Base-by-base conservation (phyloP, 2,113 vertebrate genomes). In the Siniperca chuatsi region DNA sequence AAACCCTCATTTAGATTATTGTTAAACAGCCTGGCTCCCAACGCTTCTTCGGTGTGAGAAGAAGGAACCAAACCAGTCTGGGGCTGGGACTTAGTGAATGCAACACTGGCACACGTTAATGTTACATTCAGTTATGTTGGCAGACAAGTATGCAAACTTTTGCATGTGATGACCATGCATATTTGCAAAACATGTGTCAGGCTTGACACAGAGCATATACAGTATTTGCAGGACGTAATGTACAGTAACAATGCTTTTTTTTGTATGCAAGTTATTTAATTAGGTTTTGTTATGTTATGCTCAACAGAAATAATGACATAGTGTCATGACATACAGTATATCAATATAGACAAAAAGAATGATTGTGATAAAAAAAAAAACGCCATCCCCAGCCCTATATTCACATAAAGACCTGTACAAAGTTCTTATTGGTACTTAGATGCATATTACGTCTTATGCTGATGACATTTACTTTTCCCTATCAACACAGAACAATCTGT, bases 131-230 rank as follows among this genome's bases (percentile, higher is more conserved):
- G 8, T 48, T 50, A 12, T 29, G 8, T 18, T 46, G 18, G 62
- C 6, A 46, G 18, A 44, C 62, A 55, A 23, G 18, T 3, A 12
- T n/a, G 54, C 25, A 52, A 52, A 52, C 18, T 1, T 37, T 61
- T 62, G 33, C 73, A 75, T 37, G 55, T 6, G 60, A 64, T 52
- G 29, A 60, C 33, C 60, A 44, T 8, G 50, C 12, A 35, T n/a
- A 23, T 44, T 54, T 80, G 35, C n/a, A 81, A 55, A 65, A 57
- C 25, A 62, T n/a, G 33, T 80, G 64, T 42, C 33, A 42, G 8
- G 35, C 35, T 73, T n/a, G 33, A 13, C 11, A 35, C 52, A 70
- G 29, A 52, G 21, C 7, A 46, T 1, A 6, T 29, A 4, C 29
- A 29, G 29, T 23, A 50, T 37, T 42, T 8, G 23, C 16, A 13